Base-by-base conservation (phyloP, 2,888 invertebrate species). In the Drosophila testacea region DNA sequence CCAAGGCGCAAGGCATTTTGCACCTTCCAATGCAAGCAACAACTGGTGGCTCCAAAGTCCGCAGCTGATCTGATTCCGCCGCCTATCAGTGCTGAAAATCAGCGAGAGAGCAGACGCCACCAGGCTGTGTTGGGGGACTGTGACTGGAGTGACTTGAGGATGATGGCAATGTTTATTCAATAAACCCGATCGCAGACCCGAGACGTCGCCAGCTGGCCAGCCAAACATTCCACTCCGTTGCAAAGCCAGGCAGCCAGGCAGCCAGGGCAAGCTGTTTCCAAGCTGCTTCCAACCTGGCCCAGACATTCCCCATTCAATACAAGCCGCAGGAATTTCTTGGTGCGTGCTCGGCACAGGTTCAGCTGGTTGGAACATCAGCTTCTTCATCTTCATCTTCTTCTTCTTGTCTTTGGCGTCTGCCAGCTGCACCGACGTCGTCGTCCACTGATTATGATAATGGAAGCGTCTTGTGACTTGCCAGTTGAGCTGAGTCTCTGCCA, bases 271-370 rank as follows among this genome's bases (percentile, higher is more conserved):
- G 27, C 11, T 27, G 42, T 7, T 6, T 32, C 32, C 32, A 32
- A 16, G 16, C 16, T 16, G 32, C 32, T 6, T 32, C 32, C n/a
- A 27, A 10, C 27, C 66, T 71, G 59, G 41, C 68, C 22, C 42
- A 60, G 57, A 69, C 79, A 75, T 79, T 81, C 83, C 74, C 68
- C 75, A 81, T 88, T 79, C 85, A 86, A 73, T 79, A 91, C 91
- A 91, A 90, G 89, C 85, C 82, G 81, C 77, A 77, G 91, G 91
- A 91, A 91, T 91, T 91, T 85, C 83, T 89, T 91, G 91, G 91
- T 91, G 91, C 91, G 91, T 91, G 91, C 91, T 90, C 84, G 90
- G 91, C 91, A 91, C 91, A 91, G 84, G 91, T 88, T 90, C 82
- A 76, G 61, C 69, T 69, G 69, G 68, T 59, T 61, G 46, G 22